Evolutionary conservation across 1,140 invertebrate species (phyloP), one percentile per base, ranked within the genome.

Genomic region (Cataglyphis hispanica): DNA sequence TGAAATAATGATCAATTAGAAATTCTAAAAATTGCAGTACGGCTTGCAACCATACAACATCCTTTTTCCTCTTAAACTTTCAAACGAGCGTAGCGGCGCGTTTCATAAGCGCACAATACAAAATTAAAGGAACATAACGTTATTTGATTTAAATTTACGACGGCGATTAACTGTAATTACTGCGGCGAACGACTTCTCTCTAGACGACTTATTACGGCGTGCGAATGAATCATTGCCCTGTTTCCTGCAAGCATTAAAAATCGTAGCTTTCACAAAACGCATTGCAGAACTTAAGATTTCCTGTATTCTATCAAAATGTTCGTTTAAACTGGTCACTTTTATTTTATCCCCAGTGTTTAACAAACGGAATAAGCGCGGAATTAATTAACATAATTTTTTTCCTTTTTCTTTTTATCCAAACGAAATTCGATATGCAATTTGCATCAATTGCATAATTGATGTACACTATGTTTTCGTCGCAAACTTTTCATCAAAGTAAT

Each of bases 191-290:
- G 53, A 67, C 25, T 81, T 46, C 50, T 69, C 46, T 1, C 31
- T 50, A 66, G 66, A 16, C 40, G 31, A 86, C 76, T 50, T 43
- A 40, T 61, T 25, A 27, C 50, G 31, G 13, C 31, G 80, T 84
- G 37, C 31, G 60, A 81, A 85, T 86, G 88, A 86, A 50, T 90
- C 89, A 89, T 56, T 61, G 61, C 19, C 19, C 69, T 25, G 56
- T 84, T 90, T 85, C 86, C 70, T 81, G 64, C 58, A 31, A 31
- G 66, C 69, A 58, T 86, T 78, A 87, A 86, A 58, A 87, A 86
- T 87, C 56, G 64, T 72, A 76, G 77, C 86, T 90, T 90, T 86
- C 88, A 19, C 86, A 64, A n/a, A 74, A 84, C 50, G 16, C 74
- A 72, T 66, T 37, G 53, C 77, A 58, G 78, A 31, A 72, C 31